Base-by-base conservation (phyloP, 2,797 vertebrate genomes). In the Peromyscus eremicus region DNA sequence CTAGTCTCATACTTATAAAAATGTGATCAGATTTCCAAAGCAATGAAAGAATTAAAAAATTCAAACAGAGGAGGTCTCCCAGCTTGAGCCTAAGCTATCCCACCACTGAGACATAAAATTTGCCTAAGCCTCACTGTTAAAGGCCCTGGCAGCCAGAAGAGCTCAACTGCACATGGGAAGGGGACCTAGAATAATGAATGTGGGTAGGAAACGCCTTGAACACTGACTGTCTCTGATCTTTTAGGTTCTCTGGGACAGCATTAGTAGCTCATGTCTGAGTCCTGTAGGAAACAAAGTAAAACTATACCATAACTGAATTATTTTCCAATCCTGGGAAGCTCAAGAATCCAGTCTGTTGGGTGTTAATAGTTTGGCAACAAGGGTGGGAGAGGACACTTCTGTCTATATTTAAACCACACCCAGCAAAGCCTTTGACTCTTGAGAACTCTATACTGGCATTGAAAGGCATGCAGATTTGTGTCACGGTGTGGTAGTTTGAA, bases 21-120 rank as follows among this genome's bases (percentile, higher is more conserved):
- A 40, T 64, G 55, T 82, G 76, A 96, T 95, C 55, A 66, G 21
- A 88, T 97, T 96, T 95, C 93, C 77, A 68, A 97, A 96, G 89
- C 81, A 85, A 87, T 81, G 34, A 80, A 76, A 89, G 27, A 0
- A 5, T 89, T 95, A 86, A 62, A 91, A 94, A 81, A 89, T 37
- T 71, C 86, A 68, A 55, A 52, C 10, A 62, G 29, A 75, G 52
- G 25, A 40, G 49, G 13, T 71, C 37, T 92, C 27, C 12, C 0
- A 8, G 19, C 4, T 68, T 83, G 46, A 79, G 21, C 75, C 52
- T 83, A 76, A 91, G 21, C 64, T 7, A 43, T 19, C 23, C 32
- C 27, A 21, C 17, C 32, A 17, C 23, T 13, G 85, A 64, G 55
- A 64, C 43, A 55, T 75, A 75, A 55, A 60, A 37, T 52, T 21